Evolutionary conservation across 2,113 vertebrate genomes (phyloP), one percentile per base, ranked within the genome.

Genomic region (Gambusia holbrooki): DNA sequence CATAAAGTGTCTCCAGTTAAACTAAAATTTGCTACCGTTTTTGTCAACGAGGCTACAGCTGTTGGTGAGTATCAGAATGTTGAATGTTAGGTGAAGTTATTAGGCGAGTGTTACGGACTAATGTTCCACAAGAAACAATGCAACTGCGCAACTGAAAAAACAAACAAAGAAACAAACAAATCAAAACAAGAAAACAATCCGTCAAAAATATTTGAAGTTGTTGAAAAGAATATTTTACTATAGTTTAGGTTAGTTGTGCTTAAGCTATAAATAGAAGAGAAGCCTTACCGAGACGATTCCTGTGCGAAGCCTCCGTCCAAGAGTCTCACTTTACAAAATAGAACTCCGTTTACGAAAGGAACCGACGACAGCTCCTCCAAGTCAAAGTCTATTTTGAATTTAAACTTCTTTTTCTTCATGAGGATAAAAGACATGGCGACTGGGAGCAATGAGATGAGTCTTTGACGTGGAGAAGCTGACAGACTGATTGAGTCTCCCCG

Each of bases 281-380:
- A 63, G 30, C 15, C 92, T 92, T 94, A 99, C 97, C 97, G 95
- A 86, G 96, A 94, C 14, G 97, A 97, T 90, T 96, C 96, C 3
- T 94, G 95, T 62, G 92, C 92, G 88, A 98, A 98, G 82, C 96
- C 96, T 29, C 97, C 96, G 85, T 97, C 95, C 73, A 96, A 82
- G 62, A 98, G 95, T 72, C 97, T 92, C 76, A 98, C 95, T 95
- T 99, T 99, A 90, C 97, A 99, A 94, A 98, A 99, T 33, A 99
- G 90, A 73, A 99, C 95, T 28, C 96, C 97, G 78, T 97, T 99
- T 25, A 99, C 96, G 90, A 97, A 96, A 8, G 97, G 97, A 71
- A 99, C 94, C 9, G 96, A 97, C 0, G 97, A 98, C 62, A 98
- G 82, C 66, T 98, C 97, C 51, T 97, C 97, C 90, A 99, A 84